These are phyloP conservation scores for Sinopyrophorus schimmeli DNA, from an alignment of 2,888 invertebrate genomes.

Conservation along the genomic window DNA sequence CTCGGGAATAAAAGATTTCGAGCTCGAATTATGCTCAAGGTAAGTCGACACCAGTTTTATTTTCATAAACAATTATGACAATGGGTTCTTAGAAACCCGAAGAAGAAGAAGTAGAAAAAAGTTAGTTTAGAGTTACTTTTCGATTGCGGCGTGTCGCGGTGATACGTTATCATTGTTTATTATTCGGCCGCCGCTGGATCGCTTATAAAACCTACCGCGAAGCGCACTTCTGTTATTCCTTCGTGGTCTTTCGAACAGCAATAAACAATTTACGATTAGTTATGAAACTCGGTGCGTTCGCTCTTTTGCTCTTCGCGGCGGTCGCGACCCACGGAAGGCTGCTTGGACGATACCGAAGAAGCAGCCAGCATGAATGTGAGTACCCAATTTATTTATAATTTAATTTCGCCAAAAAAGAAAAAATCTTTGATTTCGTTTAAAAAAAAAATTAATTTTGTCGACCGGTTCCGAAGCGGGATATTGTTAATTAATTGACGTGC, in stretches of 20 bases:
- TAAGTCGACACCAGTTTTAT: too few relatives aligned
- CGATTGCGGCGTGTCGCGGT: constrained; percentile 5
- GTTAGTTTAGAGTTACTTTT: constrained; percentile 2
- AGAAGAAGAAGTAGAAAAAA: constrained; percentile 5
- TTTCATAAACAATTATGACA: too few relatives aligned
- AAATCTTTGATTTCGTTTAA: too few relatives aligned
- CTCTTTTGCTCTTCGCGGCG: constrained; percentile 12
- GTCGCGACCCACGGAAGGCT: constrained; percentile 25
- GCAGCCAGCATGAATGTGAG: constrained; percentile 36
- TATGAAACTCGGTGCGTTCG: constrained; percentile 11
- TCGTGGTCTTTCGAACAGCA: constrained; percentile 7
- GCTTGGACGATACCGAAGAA: constrained; percentile 27
- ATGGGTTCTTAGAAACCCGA: too few relatives aligned
- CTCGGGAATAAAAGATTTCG: too few relatives aligned
- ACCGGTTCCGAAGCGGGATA: too few relatives aligned
- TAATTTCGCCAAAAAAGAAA: too few relatives aligned
- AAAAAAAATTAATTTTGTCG: too few relatives aligned
- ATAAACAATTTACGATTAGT: neutral
- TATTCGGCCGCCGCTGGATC: constrained; percentile 10
- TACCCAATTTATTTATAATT: constrained; percentile 9
- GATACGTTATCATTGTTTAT: constrained; percentile 16
- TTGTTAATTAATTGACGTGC: too few relatives aligned
- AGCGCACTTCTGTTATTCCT: constrained; percentile 13
- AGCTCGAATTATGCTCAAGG: too few relatives aligned
- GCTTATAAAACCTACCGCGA: constrained; percentile 16